These are phyloP conservation scores for Trichogramma evanescens DNA, from an alignment of 2,888 invertebrate genomes.

Conservation along the genomic window DNA sequence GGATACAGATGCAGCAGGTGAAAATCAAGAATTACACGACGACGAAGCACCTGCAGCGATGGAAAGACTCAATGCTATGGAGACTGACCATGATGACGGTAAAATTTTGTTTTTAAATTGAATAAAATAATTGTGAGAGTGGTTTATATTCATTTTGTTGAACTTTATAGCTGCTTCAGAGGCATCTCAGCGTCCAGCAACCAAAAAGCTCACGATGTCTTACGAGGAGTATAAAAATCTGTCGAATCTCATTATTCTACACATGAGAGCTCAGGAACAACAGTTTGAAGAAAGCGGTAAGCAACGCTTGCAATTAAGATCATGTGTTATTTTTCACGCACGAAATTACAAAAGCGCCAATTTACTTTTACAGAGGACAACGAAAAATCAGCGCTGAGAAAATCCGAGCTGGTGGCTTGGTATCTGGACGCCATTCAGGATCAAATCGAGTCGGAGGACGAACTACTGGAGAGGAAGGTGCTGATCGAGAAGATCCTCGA, in stretches of 20 bases:
- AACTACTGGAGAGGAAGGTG: conserved; percentile 78
- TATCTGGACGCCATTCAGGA: conserved; percentile 82
- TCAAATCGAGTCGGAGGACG: conserved; percentile 85
- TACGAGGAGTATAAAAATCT: conserved; percentile 92
- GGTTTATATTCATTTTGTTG: neutral
- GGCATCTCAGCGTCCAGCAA: conserved; percentile 38
- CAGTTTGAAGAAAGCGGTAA: conserved; percentile 58
- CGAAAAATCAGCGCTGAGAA: conserved; percentile 60
- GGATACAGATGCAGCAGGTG: conserved; percentile 69
- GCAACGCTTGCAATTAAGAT: conserved; percentile 16
- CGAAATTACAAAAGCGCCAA: neutral
- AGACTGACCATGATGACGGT: conserved; percentile 5
- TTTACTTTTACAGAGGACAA: conserved; percentile 13
- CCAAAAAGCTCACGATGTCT: conserved; percentile 73
- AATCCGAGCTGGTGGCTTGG: conserved; percentile 85
- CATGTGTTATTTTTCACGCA: neutral
- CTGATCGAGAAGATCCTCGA: conserved; percentile 92
- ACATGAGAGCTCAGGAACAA: conserved; percentile 79
- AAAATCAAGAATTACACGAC: conserved; percentile 19
- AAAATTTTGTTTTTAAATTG: neutral
- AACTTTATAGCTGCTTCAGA: neutral
- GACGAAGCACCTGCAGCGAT: conserved; percentile 48
- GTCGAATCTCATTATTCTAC: conserved; percentile 83
- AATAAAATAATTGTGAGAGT: neutral
- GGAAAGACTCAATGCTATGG: conserved; percentile 30